Conservation (phyloP, 1,140 invertebrate species). For the Bombus picipes region DNA sequence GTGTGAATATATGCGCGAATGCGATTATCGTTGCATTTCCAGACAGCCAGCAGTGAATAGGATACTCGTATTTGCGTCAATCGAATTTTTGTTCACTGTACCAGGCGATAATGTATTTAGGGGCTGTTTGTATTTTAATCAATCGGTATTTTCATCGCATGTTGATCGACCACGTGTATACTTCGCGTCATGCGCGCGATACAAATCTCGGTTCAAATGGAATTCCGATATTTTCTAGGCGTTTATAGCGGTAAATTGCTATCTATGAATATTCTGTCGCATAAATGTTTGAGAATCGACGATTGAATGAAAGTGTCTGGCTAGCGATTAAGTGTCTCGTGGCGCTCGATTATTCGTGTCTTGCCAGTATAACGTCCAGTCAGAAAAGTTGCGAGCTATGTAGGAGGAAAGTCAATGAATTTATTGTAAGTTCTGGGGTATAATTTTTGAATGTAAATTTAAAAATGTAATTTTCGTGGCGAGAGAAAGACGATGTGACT, state of each 20-base stretch:
- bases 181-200: neutral
- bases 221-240: constrained; percentile 3
- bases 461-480: too few species aligned
- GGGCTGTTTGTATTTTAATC: constrained; percentile 4
- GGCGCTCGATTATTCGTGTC: neutral
- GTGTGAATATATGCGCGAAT: neutral
- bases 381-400: too few species aligned
- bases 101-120: constrained; percentile 26
- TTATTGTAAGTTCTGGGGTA: too few species aligned
- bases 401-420: too few species aligned
- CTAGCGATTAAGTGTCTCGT: neutral
- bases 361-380: neutral
- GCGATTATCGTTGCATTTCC: constrained; percentile 1
- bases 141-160: neutral
- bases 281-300: neutral
- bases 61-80: neutral
- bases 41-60: too few species aligned
- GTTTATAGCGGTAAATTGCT: neutral
- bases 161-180: neutral
- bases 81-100: neutral
- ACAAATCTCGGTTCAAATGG: neutral
- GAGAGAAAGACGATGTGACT: neutral
- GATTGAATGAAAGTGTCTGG: neutral
- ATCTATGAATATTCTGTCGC: neutral
- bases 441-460: too few species aligned